A percentile compares a stretch with the other conserved stretches of the same genome.
These are phyloP conservation scores for Malacoraja senta DNA, from an alignment of 2,797 vertebrate species.

Conservation along the genomic window DNA sequence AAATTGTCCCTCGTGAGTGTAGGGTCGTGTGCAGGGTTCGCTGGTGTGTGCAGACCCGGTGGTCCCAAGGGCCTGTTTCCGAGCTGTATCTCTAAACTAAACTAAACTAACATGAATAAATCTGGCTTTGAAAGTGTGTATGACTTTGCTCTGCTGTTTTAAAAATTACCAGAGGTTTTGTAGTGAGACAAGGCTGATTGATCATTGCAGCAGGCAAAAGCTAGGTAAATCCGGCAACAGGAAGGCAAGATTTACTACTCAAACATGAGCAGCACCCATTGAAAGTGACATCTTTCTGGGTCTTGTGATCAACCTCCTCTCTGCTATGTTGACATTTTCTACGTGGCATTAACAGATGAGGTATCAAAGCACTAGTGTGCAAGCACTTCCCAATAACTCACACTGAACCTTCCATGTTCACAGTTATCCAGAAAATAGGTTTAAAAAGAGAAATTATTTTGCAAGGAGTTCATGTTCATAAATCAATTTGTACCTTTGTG, in stretches of 20 bases:
- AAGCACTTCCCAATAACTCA: neutral
- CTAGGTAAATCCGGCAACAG: neutral
- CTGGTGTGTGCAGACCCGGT: too few species aligned
- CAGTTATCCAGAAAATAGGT: neutral
- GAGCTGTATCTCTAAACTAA: too few species aligned
- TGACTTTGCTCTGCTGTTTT: neutral
- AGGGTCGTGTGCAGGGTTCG: too few species aligned
- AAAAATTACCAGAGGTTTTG: neutral
- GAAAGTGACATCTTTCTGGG: neutral
- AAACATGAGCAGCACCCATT: neutral
- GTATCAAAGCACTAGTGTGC: neutral
- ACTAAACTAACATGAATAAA: neutral
- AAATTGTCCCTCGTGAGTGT: too few species aligned
- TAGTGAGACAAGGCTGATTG: neutral
- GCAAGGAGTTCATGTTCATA: too few species aligned
- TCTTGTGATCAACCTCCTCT: neutral
- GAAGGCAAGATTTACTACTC: neutral
- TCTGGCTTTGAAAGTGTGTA: neutral
- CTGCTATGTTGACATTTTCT: constrained; percentile 1
- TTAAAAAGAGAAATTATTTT: neutral
- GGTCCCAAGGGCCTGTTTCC: too few species aligned
- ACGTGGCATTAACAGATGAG: neutral
- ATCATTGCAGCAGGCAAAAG: neutral
- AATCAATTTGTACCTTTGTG: too few species aligned
- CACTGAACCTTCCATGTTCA: neutral